phyloP scores from a whole-genome alignment of 1,140 invertebrate species.

The Sarcophaga bullata region DNA sequence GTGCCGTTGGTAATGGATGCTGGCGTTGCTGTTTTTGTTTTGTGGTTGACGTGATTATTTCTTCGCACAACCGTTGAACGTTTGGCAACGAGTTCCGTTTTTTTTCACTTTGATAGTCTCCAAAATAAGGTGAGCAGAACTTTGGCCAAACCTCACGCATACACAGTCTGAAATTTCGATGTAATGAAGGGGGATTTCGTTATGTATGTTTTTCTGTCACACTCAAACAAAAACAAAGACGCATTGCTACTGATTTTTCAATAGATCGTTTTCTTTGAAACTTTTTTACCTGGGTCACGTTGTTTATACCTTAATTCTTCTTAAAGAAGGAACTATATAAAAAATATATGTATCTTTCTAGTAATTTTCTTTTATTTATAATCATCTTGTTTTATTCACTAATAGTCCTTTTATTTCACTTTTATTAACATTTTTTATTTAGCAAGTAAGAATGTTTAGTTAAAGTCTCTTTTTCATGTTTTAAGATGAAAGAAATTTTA shows the following conservation, averaged over 20 bases:
- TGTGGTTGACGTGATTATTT: no score
- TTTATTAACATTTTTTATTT: no score
- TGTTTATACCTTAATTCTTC: neutral
- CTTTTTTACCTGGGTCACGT: conserved; percentile 3
- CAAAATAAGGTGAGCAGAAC: neutral
- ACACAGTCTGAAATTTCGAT: neutral
- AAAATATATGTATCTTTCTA: neutral
- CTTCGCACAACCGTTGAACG: neutral
- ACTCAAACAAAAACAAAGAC: neutral
- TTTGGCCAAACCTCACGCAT: conserved; percentile 13
- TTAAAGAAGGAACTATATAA: neutral
- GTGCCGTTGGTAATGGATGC: conserved; percentile 25
- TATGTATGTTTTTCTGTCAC: neutral
- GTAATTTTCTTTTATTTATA: neutral
- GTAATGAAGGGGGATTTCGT: neutral
- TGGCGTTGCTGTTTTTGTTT: conserved; percentile 7
- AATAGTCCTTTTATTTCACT: no score
- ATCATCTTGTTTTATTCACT: no score
- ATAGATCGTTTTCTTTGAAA: conserved; percentile 4
- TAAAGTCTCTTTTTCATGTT: no score
- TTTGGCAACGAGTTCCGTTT: conserved; percentile 6
- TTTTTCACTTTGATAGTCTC: neutral
- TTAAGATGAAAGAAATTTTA: no score
- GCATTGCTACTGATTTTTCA: neutral
- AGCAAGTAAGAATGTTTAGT: no score